Conservation (phyloP, 2,797 vertebrate genomes). For the Myotis vivesi region DNA sequence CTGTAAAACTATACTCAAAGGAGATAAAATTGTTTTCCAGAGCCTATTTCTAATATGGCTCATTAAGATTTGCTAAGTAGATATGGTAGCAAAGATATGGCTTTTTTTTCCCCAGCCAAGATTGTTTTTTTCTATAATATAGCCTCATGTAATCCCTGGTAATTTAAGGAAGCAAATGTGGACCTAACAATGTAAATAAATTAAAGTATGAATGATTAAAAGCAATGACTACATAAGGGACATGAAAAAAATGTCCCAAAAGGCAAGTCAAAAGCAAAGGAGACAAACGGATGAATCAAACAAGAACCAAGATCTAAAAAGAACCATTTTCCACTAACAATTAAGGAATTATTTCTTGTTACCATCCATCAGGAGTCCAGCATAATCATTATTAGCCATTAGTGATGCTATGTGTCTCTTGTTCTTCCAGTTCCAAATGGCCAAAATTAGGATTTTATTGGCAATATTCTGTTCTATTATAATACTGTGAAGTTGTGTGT, state of each 20-base stretch:
- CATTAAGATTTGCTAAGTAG: neutral
- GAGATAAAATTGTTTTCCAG: neutral
- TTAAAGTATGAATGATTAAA: neutral
- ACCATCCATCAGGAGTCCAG: neutral
- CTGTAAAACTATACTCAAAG: neutral
- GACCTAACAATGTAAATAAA: neutral
- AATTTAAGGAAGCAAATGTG: neutral
- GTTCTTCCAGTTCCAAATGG: neutral
- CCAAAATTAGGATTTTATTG: neutral
- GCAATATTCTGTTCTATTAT: neutral
- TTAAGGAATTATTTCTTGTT: neutral
- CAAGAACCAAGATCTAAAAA: neutral
- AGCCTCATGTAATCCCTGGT: neutral
- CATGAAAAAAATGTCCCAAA: neutral
- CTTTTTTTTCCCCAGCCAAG: neutral
- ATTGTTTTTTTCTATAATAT: neutral
- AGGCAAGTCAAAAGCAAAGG: neutral
- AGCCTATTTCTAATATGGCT: neutral
- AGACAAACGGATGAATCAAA: neutral
- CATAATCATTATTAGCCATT: neutral
- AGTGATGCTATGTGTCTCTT: neutral
- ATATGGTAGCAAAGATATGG: neutral
- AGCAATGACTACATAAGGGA: neutral
- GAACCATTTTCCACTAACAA: neutral
- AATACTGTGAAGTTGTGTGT: neutral